Base-by-base conservation (phyloP, 2,797 vertebrate species). In the Pachyuromys duprasi region DNA sequence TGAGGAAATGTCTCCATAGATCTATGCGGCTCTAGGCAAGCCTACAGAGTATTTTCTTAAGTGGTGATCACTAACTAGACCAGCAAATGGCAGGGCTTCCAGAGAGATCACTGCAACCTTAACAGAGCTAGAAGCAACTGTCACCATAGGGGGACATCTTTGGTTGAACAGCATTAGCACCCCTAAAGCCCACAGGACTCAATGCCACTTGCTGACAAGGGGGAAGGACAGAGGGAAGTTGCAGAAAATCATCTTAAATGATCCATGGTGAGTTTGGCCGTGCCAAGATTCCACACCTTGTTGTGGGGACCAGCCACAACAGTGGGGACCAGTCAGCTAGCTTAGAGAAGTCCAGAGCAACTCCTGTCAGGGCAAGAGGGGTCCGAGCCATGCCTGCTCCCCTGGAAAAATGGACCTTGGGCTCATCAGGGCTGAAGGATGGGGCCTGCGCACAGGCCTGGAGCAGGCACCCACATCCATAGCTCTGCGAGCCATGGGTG, bases 361-460 rank as follows among this genome's bases (percentile, higher is more conserved):
- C 12, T 31, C 65, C 45, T 36, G 39, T 65, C 62, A 67, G 62
- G 60, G 26, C 63, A 7, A 67, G 86, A n/a, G 28, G 1, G 49
- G 81, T 83, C 9, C 3, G 2, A 0, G 8, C 57, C 2, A 0
- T 5, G 2, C 36, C 39, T 2, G 36, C 8, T 12, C 1, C 53
- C 70, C 13, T 6, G 8, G 26, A 24, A 60, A 75, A 28, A 14
- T 31, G 13, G 70, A 31, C 28, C 0, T 0, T 69, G 22, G 62
- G 67, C 26, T 11, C 36, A 1, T 0, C 0, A 1, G 4, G 80
- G 13, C 55, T 20, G 1, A 81, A 79, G 13, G n/a, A 39, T 4
- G 0, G 9, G 62, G 2, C 12, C 0, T 15, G 2, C 18, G 12
- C 15, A 0, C 26, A 11, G 0, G 45, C 42, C 60, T 36, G 15